phyloP scores from a whole-genome alignment of 2,113 vertebrate species.

The Gavialis gangeticus region DNA sequence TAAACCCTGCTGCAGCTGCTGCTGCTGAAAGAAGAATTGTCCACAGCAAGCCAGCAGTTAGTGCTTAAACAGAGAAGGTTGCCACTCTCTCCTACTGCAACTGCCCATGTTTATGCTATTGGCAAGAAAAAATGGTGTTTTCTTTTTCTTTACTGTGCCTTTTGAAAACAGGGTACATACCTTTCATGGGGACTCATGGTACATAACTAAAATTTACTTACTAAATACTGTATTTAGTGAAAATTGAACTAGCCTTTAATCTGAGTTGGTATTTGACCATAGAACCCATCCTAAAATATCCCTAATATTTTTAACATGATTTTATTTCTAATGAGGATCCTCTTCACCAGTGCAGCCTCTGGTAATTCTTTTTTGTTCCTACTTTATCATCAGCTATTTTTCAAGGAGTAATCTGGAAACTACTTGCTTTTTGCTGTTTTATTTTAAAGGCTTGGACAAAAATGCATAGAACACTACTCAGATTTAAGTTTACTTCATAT shows the following conservation, averaged over 20 bases:
- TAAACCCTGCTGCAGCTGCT: too few relatives aligned
- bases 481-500: constrained; percentile 17
- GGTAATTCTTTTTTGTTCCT: not conserved
- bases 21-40: too few relatives aligned
- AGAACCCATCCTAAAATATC: not conserved
- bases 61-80: too few relatives aligned
- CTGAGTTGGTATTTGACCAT: not conserved
- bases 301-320: not conserved
- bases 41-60: too few relatives aligned
- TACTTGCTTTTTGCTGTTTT: constrained; percentile 54
- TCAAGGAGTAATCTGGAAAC: not conserved
- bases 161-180: too few relatives aligned
- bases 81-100: too few relatives aligned
- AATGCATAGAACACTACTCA: not conserved
- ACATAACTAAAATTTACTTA: too few relatives aligned
- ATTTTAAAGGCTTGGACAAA: constrained; percentile 37
- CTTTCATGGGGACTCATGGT: too few relatives aligned
- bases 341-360: not conserved
- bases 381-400: not conserved
- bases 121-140: too few relatives aligned
- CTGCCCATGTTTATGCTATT: too few relatives aligned
- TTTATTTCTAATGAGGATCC: not conserved
- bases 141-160: too few relatives aligned
- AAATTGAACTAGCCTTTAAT: not conserved
- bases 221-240: not conserved